Conservation (phyloP, 2,797 vertebrate species). For the Tamandua tetradactyla region DNA sequence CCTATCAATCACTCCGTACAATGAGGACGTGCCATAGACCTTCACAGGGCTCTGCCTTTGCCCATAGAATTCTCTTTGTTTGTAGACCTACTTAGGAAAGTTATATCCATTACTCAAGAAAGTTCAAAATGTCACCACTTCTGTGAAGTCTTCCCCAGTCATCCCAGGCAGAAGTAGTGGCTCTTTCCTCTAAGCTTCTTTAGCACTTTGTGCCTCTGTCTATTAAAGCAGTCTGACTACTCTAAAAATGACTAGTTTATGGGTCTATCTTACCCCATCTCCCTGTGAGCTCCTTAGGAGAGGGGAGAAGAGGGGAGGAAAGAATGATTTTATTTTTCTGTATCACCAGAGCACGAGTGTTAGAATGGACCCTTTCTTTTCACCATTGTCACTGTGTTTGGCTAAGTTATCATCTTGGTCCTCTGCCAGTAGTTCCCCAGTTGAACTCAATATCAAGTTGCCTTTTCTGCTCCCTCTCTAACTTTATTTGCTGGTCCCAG, state of each 20-base stretch:
- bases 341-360: not conserved
- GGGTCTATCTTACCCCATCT: not conserved
- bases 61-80: not conserved
- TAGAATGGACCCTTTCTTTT: not conserved
- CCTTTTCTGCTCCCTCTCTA: not conserved
- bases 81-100: not conserved
- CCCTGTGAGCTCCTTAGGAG: not conserved
- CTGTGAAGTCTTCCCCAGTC: not conserved
- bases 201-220: not conserved
- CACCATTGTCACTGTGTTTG: not conserved
- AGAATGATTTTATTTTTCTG: not conserved
- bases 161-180: not conserved
- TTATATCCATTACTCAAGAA: not conserved
- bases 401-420: not conserved
- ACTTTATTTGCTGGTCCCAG: not conserved
- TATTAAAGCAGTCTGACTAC: not conserved
- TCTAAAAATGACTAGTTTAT: not conserved
- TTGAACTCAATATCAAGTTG: not conserved
- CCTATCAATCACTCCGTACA: rapidly evolving
- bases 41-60: not conserved
- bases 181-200: not conserved
- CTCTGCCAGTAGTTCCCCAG: not conserved
- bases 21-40: not conserved
- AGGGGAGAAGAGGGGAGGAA: too few relatives aligned
- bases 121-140: not conserved